These are phyloP conservation scores for Poeciliopsis occidentalis DNA, from an alignment of 2,113 vertebrate species.

Conservation along the genomic window DNA sequence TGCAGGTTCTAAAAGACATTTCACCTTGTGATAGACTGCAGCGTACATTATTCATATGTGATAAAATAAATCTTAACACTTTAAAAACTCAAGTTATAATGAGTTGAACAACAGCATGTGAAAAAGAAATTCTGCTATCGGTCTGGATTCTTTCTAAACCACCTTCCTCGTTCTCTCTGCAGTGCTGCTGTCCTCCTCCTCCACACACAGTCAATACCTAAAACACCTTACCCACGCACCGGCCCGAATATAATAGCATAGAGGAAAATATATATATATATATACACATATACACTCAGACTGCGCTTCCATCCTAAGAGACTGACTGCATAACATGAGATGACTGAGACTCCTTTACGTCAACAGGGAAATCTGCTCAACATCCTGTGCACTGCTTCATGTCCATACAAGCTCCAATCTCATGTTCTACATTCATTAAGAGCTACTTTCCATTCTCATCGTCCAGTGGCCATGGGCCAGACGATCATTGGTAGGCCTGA, in stretches of 20 bases:
- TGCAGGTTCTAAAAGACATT: slow-evolving; percentile 26
- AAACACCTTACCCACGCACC: not conserved
- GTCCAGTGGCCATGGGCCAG: slow-evolving; percentile 10
- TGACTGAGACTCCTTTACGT: slow-evolving; percentile 49
- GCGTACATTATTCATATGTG: fast-evolving
- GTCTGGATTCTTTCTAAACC: not conserved
- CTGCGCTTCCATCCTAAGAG: slow-evolving; percentile 1
- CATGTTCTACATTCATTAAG: slow-evolving; percentile 1
- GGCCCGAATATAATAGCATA: not conserved
- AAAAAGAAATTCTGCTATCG: not conserved
- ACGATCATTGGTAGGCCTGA: slow-evolving; percentile 15
- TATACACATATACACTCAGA: not conserved
- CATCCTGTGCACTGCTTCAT: slow-evolving; percentile 48
- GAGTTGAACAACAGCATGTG: not conserved
- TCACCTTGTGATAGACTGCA: slow-evolving; percentile 8
- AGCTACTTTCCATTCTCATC: slow-evolving; percentile 1
- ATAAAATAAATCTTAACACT: not conserved
- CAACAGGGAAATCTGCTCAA: slow-evolving; percentile 32
- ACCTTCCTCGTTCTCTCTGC: not conserved
- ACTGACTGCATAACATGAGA: slow-evolving; percentile 28
- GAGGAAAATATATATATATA: not conserved
- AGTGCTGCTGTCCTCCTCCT: not conserved
- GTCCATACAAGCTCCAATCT: slow-evolving; percentile 13
- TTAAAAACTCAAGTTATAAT: not conserved
- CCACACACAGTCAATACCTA: not conserved